Evolutionary conservation across 2,113 vertebrate genomes (phyloP), one percentile per base, ranked within the genome.

Genomic region (Sigmodon hispidus): DNA sequence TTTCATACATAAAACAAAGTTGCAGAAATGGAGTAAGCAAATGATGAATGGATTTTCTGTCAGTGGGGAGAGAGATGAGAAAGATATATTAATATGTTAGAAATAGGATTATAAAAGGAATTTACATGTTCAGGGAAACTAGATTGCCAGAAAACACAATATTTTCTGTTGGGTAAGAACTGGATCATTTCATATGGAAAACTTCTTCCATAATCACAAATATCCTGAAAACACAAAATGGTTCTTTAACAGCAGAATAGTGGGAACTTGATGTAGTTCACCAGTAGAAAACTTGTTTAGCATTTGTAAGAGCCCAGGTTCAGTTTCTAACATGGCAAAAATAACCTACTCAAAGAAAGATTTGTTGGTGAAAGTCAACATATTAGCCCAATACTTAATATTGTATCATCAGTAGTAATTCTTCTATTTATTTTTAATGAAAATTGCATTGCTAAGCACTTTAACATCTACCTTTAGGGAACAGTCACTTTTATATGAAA

Each of bases 311-410:
- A 26, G 19, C 57, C 36, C 67, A 24, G 7, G 36, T 29, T 83
- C 31, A 26, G 9, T 65, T 31, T 29, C 34, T 31, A 65, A 7
- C 6, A 65, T 7, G 43, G 70, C 48, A 67, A 24, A 31, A 76
- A 92, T 36, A 63, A 63, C 12, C 55, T 70, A 55, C 50, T 48
- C 50, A 43, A 5, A 21, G 72, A 45, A 80, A 6, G 2, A 87
- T 85, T 92, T 89, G 22, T 48, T 96, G 96, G 55, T 89, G 26
- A 91, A 79, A 55, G 3, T 79, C 77, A 96, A 79, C 22, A 89
- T 5, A 96, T 63, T 72, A 76, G 29, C 9, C 45, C 69, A n/a
- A 40, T 31, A 40, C 11, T 63, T 89, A 52, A 84, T 43, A 36
- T 40, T 63, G 22, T 77, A 84, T 67, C 80, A 77, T 65, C 2